A percentile compares a stretch with the other conserved stretches of the same genome.
phyloP scores from a whole-genome alignment of 2,888 invertebrate species.

The Caenorhabditis imperialis region DNA sequence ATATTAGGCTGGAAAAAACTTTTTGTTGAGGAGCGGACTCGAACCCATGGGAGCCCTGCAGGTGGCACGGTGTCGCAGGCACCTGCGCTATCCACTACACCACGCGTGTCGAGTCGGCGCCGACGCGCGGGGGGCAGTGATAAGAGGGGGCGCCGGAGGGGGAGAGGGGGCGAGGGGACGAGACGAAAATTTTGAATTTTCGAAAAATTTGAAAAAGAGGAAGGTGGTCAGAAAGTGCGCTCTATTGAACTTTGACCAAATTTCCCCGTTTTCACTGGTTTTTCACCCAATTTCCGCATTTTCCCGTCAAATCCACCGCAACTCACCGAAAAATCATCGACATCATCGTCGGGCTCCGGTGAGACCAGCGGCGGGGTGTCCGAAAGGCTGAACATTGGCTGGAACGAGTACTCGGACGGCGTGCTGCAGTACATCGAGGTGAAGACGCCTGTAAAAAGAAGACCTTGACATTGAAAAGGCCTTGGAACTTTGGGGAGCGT shows the following conservation, averaged over 20 bases:
- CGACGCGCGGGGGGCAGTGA: too few relatives aligned
- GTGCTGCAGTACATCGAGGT: conserved; percentile 53
- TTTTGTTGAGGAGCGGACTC: too few relatives aligned
- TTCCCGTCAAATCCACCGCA: background rate
- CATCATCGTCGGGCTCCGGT: conserved; percentile 48
- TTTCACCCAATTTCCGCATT: background rate
- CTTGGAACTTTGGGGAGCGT: too few relatives aligned
- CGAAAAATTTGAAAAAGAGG: background rate
- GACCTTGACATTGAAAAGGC: background rate
- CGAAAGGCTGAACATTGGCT: conserved; percentile 49
- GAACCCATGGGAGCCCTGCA: too few relatives aligned
- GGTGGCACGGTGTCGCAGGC: too few relatives aligned
- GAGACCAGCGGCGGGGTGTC: conserved; percentile 50
- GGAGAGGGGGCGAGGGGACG: too few relatives aligned
- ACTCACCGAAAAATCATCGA: conserved; percentile 22
- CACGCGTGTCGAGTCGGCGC: too few relatives aligned
- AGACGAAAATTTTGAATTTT: too few relatives aligned
- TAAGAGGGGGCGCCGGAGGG: too few relatives aligned
- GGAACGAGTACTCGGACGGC: conserved; percentile 45
- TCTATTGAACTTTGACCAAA: too few relatives aligned
- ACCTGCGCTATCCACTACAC: too few relatives aligned
- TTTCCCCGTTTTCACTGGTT: background rate
- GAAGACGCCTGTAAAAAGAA: conserved; percentile 41
- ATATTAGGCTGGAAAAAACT: conserved; percentile 33
- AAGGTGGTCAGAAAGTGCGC: too few relatives aligned